Evolutionary conservation across 2,888 invertebrate species (phyloP), one percentile per base, ranked within the genome.

Genomic region (Plagodis dolabraria): DNA sequence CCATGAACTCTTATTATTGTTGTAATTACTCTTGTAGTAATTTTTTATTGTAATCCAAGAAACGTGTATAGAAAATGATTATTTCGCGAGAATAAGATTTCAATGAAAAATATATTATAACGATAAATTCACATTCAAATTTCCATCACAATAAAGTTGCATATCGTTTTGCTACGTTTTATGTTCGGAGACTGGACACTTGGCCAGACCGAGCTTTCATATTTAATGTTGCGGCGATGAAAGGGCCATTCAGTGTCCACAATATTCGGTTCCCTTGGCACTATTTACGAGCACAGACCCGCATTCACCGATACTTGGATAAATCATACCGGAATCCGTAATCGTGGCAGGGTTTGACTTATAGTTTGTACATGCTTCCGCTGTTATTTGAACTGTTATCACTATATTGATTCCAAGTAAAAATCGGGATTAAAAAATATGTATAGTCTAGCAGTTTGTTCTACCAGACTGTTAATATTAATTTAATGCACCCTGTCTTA

Each of bases 201-300:
- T 72, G 71, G 76, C 60, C 55, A 64, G 63, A 64, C 55, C 65
- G 63, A 64, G 55, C 64, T 62, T 77, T 79, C 71, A 82, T 82
- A 79, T 80, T 83, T 80, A 79, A 82, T 79, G 71, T 72, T 75
- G 77, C 76, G 69, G 74, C 65, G 63, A 64, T 74, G 71, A 74
- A 75, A 72, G 63, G 60, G 56, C 64, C 35, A 74, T 74, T 74
- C 72, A 71, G 60, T 70, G 64, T 69, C 66, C 71, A 71, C 63
- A 67, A 73, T 72, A 70, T 74, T 74, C 65, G 63, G 67, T 65
- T 65, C 63, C 64, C 57, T 64, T 51, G 54, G 56, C 50, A 53
- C 64, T 66, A 66, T 68, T 67, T 68, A 70, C 64, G 63, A 57
- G 58, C 59, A 48, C 46, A 53, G 60, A 56, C 61, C 52, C 69